Evolutionary conservation across 1,140 invertebrate genomes (phyloP), one percentile per base, ranked within the genome.

Genomic region (Camponotus pennsylvanicus): DNA sequence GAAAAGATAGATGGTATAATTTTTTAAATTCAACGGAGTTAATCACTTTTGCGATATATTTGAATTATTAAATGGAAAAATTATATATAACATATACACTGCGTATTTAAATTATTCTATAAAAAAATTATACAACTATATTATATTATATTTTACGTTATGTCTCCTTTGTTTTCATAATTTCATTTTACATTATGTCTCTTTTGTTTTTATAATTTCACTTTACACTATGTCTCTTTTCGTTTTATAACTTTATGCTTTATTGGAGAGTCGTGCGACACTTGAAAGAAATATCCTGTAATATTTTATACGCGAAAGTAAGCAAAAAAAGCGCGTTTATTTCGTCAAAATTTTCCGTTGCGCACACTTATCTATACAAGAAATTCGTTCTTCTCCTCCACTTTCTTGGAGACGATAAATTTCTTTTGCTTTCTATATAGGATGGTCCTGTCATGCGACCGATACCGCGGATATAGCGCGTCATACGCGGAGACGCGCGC

Each of bases 401-500:
- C 79, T 34, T 34, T 21, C 37, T 45, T 49, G 9, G 27, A 21
- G 49, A 61, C 69, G 55, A 83, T 83, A 75, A 63, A 83, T 83
- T 75, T 49, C 79, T 75, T 61, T n/a, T 21, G 63, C 57, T 75
- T 61, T 32, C 70, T 45, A 52, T 21, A 52, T 18, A 45, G 32
- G 37, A 73, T 73, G 71, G 37, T 61, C 69, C 69, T 49, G 79
- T 83, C 79, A 83, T 27, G 37, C 55, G 69, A 37, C 21, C 66
- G 66, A 85, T 88, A 88, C 52, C 87, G 85, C 71, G 88, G 88
- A 86, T 86, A 85, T 78, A 80, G 49, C 69, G 57, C 69, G 55
- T 45, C 76, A 83, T 61, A 78, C 57, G 57, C 52, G 71, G 73
- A 88, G 75, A 88, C 86, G 71, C 70, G 87, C 57, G 87, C 57